phyloP scores from a whole-genome alignment of 2,888 invertebrate genomes.

The Synanthedon formicaeformis region DNA sequence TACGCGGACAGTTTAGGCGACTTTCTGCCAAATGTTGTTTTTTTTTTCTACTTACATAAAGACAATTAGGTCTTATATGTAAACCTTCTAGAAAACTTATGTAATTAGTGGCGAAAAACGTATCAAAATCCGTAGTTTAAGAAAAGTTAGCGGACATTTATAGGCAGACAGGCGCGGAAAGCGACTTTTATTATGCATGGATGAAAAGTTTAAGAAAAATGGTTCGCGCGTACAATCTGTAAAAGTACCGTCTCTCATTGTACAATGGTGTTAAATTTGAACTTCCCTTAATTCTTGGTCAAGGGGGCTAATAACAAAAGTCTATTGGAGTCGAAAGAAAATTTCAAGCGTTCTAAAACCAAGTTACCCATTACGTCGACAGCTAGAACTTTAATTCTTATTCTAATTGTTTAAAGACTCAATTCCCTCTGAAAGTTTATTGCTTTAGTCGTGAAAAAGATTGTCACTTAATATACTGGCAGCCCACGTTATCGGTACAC shows the following conservation, averaged over 20 bases:
- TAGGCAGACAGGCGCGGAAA: too few species aligned
- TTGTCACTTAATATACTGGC: constrained; percentile 9
- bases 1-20: too few species aligned
- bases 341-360: not conserved
- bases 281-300: constrained; percentile 1
- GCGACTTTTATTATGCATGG: too few species aligned
- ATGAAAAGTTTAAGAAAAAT: not conserved
- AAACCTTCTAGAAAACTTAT: too few species aligned
- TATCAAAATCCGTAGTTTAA: too few species aligned
- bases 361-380: constrained; percentile 3
- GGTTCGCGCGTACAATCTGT: not conserved
- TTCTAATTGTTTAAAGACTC: constrained; percentile 3
- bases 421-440: not conserved
- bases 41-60: too few species aligned
- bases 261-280: constrained; percentile 1
- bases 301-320: not conserved
- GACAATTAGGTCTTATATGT: too few species aligned
- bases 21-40: too few species aligned
- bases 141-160: too few species aligned
- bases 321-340: constrained; percentile 1
- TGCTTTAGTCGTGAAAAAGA: constrained; percentile 2
- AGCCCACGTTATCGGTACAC: constrained; percentile 11
- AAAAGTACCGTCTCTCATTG: not conserved
- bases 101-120: too few species aligned
- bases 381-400: constrained; percentile 7